These are phyloP conservation scores for Megathymus violae DNA, from an alignment of 1,140 invertebrate genomes.

Conservation along the genomic window DNA sequence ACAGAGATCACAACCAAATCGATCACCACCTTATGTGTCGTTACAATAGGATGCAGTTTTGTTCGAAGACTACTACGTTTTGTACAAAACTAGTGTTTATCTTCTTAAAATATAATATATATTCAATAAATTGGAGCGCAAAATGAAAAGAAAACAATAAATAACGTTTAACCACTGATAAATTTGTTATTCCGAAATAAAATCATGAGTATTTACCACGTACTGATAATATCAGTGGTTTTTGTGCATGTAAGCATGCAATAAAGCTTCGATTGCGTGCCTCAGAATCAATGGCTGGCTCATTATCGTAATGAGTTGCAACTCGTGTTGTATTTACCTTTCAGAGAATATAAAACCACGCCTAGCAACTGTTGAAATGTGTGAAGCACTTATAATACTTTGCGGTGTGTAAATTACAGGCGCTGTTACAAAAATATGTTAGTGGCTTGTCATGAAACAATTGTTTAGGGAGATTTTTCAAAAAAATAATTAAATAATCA, in stretches of 20 bases:
- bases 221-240: conserved; percentile 13
- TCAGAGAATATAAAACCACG: conserved; percentile 8
- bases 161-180: background rate
- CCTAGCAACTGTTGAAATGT: background rate
- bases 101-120: background rate
- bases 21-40: too few relatives aligned
- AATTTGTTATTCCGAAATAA: conserved; percentile 2
- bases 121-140: background rate
- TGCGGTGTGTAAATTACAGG: too few relatives aligned
- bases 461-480: too few relatives aligned
- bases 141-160: background rate
- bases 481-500: too few relatives aligned
- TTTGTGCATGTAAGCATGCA: background rate
- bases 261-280: conserved; percentile 18
- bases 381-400: too few relatives aligned
- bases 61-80: too few relatives aligned
- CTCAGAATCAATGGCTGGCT: conserved; percentile 17
- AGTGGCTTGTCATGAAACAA: too few relatives aligned
- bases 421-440: too few relatives aligned
- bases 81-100: too few relatives aligned
- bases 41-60: too few relatives aligned
- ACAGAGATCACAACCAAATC: too few relatives aligned
- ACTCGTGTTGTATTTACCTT: background rate
- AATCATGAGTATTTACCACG: conserved; percentile 3
- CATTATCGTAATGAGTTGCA: conserved; percentile 24